Base-by-base conservation (phyloP, 2,888 invertebrate species). In the Drosophila setosimentum region DNA sequence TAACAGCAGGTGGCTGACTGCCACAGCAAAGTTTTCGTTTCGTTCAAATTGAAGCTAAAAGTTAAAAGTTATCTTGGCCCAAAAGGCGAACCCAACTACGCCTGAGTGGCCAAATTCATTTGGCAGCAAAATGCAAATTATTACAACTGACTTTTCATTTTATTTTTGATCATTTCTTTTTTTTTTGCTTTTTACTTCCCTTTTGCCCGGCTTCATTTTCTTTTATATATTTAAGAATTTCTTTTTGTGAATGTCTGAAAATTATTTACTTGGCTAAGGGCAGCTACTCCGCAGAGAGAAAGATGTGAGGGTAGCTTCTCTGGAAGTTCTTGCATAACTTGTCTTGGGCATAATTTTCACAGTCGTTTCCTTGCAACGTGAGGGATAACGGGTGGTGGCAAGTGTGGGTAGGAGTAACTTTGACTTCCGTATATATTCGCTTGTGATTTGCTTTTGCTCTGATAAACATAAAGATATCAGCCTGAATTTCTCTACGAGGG, bases 121-220 rank as follows among this genome's bases (percentile, higher is more conserved):
- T 89, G 89, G 80, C 88, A 87, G 78, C 77, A 78, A 89, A 87
- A 89, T 89, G 87, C 86, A 87, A 87, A 87, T 87, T 89, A 89
- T 89, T 87, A 87, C 86, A 87, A 83, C 80, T 87, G 82, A 81
- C 78, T 78, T 85, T 85, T 74, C 80, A 73, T 84, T 82, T 78
- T 83, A 81, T 77, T 79, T 64, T 49, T 49, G 67, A 75, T 68
- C 71, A 79, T 76, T 72, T 68, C 69, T 55, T 76, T 54, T 51
- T 32, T 68, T 68, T 76, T 76, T 72, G 66, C 69, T 55, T 76
- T 54, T 51, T 32, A 42, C 33, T 49, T 18, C 30, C 33, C 49
- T 49, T 29, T 24, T 7, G 45, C 37, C 48, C n/a, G 30, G 30
- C 54, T 59, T 30, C 42, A 27, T 40, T 21, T 73, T 70, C 27